These are phyloP conservation scores for Actinernus sp. DNA, from an alignment of 92 coral and sea anemone species.

Conservation along the genomic window DNA sequence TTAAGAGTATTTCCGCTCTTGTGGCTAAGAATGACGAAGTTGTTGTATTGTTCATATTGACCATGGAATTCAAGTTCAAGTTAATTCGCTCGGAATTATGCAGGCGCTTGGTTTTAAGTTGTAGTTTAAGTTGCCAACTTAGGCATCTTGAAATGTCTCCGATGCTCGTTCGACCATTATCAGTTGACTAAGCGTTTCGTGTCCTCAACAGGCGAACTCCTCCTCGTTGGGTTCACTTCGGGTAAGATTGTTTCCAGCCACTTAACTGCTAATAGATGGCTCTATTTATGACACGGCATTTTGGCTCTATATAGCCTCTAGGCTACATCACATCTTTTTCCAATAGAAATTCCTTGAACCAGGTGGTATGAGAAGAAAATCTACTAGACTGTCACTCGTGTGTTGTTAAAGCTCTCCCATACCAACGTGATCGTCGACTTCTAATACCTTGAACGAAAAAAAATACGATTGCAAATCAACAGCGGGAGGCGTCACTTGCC, in stretches of 20 bases:
- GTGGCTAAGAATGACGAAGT: background rate
- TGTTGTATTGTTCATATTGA: background rate
- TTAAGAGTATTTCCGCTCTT: slow-evolving; percentile 20
- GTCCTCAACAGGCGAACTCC: background rate
- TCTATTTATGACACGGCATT: too few relatives aligned
- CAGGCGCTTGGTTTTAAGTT: background rate
- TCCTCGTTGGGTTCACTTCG: background rate
- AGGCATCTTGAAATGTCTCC: background rate
- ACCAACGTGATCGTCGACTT: too few relatives aligned
- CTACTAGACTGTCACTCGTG: too few relatives aligned
- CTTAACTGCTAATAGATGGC: background rate
- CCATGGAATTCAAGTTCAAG: background rate
- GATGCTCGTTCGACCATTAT: background rate
- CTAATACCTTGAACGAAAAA: too few relatives aligned
- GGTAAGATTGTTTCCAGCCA: background rate
- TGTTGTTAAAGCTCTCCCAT: too few relatives aligned
- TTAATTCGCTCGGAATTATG: background rate
- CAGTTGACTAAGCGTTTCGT: background rate
- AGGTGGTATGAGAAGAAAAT: background rate
- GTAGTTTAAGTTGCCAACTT: background rate
- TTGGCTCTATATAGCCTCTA: too few relatives aligned
- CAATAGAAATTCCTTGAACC: background rate
- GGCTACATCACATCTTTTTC: background rate
- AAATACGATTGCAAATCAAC: too few relatives aligned
- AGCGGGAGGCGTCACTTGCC: too few relatives aligned